These are phyloP conservation scores for Spilarctia lutea DNA, from an alignment of 2,888 invertebrate genomes.

Conservation along the genomic window DNA sequence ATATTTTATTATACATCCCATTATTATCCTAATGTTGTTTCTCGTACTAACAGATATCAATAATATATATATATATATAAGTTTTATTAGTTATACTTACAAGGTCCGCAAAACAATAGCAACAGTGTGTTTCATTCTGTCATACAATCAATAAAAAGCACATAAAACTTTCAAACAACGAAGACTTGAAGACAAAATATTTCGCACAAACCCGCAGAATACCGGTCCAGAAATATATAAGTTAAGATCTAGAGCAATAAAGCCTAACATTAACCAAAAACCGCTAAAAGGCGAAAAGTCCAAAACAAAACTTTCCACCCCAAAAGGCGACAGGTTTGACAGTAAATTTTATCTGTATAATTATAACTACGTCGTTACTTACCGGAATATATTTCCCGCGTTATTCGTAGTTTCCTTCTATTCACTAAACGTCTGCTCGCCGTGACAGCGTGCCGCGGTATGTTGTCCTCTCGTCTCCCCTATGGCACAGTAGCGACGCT, in stretches of 20 bases:
- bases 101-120: background rate
- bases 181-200: background rate
- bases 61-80: no score
- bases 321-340: slow-evolving; percentile 19
- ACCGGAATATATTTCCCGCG: slow-evolving; percentile 75
- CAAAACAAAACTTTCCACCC: slow-evolving; percentile 26
- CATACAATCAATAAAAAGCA: background rate
- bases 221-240: slow-evolving; percentile 1
- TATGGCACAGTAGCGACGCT: slow-evolving; percentile 54
- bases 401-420: slow-evolving; percentile 52
- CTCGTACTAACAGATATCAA: background rate
- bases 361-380: slow-evolving; percentile 65
- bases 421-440: slow-evolving; percentile 66
- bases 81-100: background rate
- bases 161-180: background rate
- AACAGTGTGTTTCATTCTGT: background rate
- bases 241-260: slow-evolving; percentile 11
- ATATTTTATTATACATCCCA: background rate
- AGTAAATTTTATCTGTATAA: slow-evolving; percentile 46
- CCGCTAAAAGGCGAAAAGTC: slow-evolving; percentile 3
- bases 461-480: slow-evolving; percentile 53
- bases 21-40: background rate
- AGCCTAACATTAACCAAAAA: background rate
- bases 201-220: background rate
- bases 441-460: slow-evolving; percentile 70